Evolutionary conservation across 2,797 vertebrate species (phyloP), one percentile per base, ranked within the genome.

Genomic region (Corythornis leucogaster): DNA sequence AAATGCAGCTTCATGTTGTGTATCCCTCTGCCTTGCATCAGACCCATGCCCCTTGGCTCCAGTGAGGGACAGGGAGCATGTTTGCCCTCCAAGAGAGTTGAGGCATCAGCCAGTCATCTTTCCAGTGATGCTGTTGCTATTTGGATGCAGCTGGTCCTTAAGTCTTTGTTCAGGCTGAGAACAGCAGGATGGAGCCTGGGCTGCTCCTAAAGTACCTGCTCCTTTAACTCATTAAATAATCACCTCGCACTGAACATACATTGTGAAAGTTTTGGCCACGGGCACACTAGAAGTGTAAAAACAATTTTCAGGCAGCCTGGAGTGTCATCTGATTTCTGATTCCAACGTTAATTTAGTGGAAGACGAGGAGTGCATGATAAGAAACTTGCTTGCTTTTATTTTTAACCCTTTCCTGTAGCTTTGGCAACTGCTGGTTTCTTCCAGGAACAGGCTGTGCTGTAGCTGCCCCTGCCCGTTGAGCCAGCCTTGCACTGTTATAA

Each of bases 151-250:
- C 90, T 71, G 63, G 73, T 83, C 93, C 94, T 31, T 11, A 85
- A 95, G 87, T 54, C 73, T 93, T 95, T 80, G 66, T 53, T 96
- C 85, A 75, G 90, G 71, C 84, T 84, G n/a, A 76, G 54, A 71
- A 28, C 53, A 55, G 84, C 92, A 87, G 87, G 80, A 77, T 8
- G 6, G 91, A 96, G 92, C 87, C 94, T 90, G 26, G 22, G 59
- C 94, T 92, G 91, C 95, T 93, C 51, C 28, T 69, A 28, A 82
- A 86, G 79, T 78, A 26, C 68, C 91, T 93, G 87, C 88, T 93
- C 73, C 96, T 93, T 96, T 95, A 66, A 96, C 83, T 97, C 94
- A 79, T 96, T 95, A 93, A 92, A 93, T 67, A 85, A 71, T 46
- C 94, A 91, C 95, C 95, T 97, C 82, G 75, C 80, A 91, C 30